Evolutionary conservation across 2,888 invertebrate genomes (phyloP).

Genomic region (Baronia brevicornis): DNA sequence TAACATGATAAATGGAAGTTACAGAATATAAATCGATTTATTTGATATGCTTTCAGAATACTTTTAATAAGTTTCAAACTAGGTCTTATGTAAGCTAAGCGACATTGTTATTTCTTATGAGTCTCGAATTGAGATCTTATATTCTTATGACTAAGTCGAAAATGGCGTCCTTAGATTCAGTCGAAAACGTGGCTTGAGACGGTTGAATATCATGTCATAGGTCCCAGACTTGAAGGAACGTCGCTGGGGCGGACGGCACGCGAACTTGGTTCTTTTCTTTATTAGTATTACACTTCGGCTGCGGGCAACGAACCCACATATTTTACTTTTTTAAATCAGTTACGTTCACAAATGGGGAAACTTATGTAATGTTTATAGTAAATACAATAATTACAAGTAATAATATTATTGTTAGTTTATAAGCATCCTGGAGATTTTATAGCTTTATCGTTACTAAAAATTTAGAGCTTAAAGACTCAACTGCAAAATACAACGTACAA

Average conservation of each 20-base stretch:
- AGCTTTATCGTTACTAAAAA: no score
- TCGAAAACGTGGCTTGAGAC: no score
- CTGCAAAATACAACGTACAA: no score
- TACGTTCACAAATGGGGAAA: no score
- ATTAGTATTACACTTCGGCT: conserved; percentile 26
- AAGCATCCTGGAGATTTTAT: no score
- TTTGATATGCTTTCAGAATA: conserved; percentile 2
- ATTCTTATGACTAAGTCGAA: no score
- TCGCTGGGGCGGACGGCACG: conserved; percentile 35
- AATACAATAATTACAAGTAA: no score
- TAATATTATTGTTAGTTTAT: no score
- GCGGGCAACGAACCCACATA: conserved; percentile 49
- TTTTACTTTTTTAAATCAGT: conserved; percentile 35
- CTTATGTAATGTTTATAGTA: no score
- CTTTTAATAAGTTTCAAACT: conserved; percentile 7
- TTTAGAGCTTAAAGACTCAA: no score
- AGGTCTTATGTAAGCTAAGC: conserved; percentile 5
- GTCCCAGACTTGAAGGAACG: conserved; percentile 19
- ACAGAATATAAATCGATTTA: conserved; percentile 4
- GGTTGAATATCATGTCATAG: conserved; percentile 18
- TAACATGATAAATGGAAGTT: conserved; percentile 7
- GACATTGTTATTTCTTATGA: not conserved
- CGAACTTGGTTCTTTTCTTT: conserved; percentile 30
- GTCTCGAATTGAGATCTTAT: no score
- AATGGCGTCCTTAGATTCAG: no score